A percentile compares a stretch with the other conserved stretches of the same genome.
Conservation (phyloP, 2,113 vertebrate genomes). For the Malurus melanocephalus region DNA sequence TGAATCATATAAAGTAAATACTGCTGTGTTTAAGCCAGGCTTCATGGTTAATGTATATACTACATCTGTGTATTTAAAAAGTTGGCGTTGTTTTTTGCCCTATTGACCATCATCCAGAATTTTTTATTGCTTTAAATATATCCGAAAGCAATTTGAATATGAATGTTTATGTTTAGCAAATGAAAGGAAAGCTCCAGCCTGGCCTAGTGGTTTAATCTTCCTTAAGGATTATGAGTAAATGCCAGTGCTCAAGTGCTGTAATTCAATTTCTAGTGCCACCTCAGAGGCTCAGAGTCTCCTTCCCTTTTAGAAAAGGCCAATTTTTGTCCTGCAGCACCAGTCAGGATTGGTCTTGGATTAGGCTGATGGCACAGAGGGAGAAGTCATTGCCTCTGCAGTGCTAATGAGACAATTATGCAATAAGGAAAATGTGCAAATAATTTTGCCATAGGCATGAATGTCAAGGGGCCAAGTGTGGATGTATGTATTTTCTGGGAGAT, state of each 20-base stretch:
- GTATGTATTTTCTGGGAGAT: neutral
- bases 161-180: conserved; percentile 16
- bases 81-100: neutral
- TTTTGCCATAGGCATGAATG: conserved; percentile 44
- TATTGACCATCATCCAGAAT: neutral
- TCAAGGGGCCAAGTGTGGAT: conserved; percentile 27
- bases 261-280: neutral
- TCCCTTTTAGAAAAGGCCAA: neutral
- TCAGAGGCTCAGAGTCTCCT: neutral
- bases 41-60: neutral
- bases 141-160: conserved; percentile 21
- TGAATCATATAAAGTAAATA: conserved; percentile 48
- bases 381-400: conserved; percentile 12
- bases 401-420: conserved; percentile 41
- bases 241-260: neutral
- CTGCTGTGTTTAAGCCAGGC: conserved; percentile 18
- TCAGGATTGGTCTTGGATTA: neutral
- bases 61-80: conserved; percentile 2
- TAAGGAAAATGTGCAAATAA: neutral
- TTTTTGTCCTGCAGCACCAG: neutral
- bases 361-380: conserved; percentile 7
- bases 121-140: conserved; percentile 37
- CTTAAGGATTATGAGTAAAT: neutral
- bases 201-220: neutral
- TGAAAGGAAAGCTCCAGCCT: neutral